Conservation (phyloP, 2,113 vertebrate species). For the Ardeotis arabs region DNA sequence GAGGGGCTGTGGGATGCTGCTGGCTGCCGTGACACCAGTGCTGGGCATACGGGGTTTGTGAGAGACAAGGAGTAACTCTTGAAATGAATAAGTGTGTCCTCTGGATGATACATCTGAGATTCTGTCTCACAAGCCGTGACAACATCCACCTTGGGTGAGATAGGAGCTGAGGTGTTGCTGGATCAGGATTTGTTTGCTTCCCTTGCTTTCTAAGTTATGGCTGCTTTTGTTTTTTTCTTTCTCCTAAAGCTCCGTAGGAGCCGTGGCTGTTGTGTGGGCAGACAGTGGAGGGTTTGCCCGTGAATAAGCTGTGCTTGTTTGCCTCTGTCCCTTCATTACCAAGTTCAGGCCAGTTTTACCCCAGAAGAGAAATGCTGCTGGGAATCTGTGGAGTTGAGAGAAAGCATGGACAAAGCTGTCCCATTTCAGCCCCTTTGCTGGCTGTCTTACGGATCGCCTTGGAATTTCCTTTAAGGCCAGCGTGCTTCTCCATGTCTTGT, state of each 20-base stretch:
- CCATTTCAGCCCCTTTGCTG: background rate
- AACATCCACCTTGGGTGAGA: background rate
- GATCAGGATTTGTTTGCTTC: background rate
- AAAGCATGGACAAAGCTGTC: background rate
- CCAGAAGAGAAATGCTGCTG: background rate
- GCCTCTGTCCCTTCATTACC: background rate
- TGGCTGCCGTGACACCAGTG: background rate
- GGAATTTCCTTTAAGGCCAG: background rate
- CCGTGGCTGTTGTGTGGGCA: background rate
- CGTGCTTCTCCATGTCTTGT: rapidly evolving
- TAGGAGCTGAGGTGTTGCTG: background rate
- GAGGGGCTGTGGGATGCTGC: background rate
- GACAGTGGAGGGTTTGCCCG: background rate
- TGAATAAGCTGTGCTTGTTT: background rate
- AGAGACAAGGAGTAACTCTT: background rate
- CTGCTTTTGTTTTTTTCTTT: background rate
- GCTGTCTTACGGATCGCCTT: background rate
- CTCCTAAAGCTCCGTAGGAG: background rate
- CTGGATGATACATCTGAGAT: background rate
- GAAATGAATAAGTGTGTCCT: background rate
- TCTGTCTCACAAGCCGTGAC: background rate
- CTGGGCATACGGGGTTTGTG: no score
- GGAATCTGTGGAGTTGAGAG: background rate
- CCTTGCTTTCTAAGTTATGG: background rate
- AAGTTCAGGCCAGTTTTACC: background rate